phyloP scores from a whole-genome alignment of 2,888 invertebrate genomes.

The Lasioglossum vierecki region DNA sequence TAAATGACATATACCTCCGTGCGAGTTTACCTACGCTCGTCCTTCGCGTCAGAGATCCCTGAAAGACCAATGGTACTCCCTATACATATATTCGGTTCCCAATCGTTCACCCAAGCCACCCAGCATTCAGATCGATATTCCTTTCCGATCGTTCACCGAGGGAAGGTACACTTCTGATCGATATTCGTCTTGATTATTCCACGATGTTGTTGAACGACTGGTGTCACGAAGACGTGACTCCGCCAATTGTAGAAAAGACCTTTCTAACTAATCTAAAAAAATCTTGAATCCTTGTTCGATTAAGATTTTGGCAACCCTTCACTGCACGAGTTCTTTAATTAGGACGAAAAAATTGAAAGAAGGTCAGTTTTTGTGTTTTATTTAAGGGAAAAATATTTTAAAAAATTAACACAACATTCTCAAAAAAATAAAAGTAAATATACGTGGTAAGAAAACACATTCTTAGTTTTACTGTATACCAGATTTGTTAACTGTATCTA shows the following conservation, averaged over 20 bases:
- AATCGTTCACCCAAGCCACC: not conserved
- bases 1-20: slow-evolving; percentile 26
- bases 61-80: not conserved
- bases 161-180: not conserved
- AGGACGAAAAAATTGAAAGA: too few species aligned
- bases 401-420: too few species aligned
- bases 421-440: too few species aligned
- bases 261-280: not conserved
- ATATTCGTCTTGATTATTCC: not conserved
- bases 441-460: too few species aligned
- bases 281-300: too few species aligned
- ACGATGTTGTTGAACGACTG: not conserved
- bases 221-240: not conserved
- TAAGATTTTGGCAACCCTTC: too few species aligned
- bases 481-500: too few species aligned
- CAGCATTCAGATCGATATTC: not conserved
- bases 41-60: slow-evolving; percentile 9
- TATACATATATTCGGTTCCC: not conserved
- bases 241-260: not conserved
- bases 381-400: too few species aligned
- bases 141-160: not conserved
- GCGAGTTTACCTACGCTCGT: slow-evolving; percentile 10
- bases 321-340: too few species aligned
- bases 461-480: too few species aligned
- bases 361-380: too few species aligned